phyloP scores from a whole-genome alignment of 2,888 invertebrate genomes.

The Harmothoe impar region DNA sequence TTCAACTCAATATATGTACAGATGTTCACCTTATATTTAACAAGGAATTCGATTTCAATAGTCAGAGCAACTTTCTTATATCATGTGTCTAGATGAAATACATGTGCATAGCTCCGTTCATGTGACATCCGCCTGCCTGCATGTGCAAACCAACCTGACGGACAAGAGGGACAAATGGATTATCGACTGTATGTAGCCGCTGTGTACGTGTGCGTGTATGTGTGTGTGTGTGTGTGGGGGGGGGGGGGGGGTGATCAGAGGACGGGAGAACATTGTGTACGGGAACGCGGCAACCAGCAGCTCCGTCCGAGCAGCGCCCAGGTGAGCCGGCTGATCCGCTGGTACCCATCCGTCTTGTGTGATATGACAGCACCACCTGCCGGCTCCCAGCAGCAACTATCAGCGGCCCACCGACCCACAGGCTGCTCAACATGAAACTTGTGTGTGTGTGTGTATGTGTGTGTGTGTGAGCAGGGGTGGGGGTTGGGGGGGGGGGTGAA shows the following conservation, averaged over 20 bases:
- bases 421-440: neutral
- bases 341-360: constrained; percentile 54
- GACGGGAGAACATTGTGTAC: neutral
- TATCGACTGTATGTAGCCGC: neutral
- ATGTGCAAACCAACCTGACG: neutral
- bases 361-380: constrained; percentile 53
- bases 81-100: no score
- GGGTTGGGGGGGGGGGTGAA: neutral
- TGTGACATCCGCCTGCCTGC: neutral
- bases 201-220: no score
- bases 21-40: no score
- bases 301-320: neutral
- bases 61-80: no score
- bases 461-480: neutral
- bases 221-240: neutral
- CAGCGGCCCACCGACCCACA: neutral
- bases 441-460: neutral
- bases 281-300: neutral
- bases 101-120: neutral
- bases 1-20: no score
- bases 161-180: constrained; percentile 6
- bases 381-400: constrained; percentile 33
- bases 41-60: no score
- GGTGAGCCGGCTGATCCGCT: constrained; percentile 43
- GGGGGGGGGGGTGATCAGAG: neutral